Conservation (phyloP, 2,888 invertebrate genomes). For the Hirtodrosophila trivittata region DNA sequence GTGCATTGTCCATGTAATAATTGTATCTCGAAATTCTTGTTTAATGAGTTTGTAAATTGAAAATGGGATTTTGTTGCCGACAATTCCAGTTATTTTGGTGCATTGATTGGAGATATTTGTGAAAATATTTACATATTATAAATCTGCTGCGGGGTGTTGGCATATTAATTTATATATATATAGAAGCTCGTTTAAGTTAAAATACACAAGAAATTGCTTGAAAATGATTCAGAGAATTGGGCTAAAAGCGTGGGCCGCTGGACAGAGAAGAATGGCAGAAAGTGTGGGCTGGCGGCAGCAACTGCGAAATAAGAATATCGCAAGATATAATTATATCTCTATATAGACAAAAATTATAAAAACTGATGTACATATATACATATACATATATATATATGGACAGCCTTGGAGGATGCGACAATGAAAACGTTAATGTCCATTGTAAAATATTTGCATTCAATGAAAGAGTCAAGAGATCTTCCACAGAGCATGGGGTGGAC, state of each 20-base stretch:
- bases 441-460: conserved; percentile 22
- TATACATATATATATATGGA: not conserved
- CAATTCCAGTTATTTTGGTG: too few relatives aligned
- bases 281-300: conserved; percentile 18
- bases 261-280: conserved; percentile 29
- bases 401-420: conserved; percentile 37
- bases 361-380: not conserved
- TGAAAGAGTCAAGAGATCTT: conserved; percentile 38
- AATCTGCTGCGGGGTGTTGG: too few relatives aligned
- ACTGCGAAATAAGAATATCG: conserved; percentile 60
- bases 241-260: conserved; percentile 59
- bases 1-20: not conserved
- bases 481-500: too few relatives aligned
- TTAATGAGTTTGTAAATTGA: conserved; percentile 32
- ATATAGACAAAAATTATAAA: conserved; percentile 24
- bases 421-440: conserved; percentile 44
- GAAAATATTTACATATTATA: too few relatives aligned
- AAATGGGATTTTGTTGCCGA: conserved; percentile 20
- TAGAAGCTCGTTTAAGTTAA: conserved; percentile 40
- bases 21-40: conserved; percentile 7
- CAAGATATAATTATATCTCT: conserved; percentile 15
- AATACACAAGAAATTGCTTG: conserved; percentile 43
- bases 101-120: too few relatives aligned
- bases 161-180: conserved; percentile 22
- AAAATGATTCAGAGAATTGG: conserved; percentile 51